Evolutionary conservation across 2,888 invertebrate genomes (phyloP).

Genomic region (Cantharis rufa): DNA sequence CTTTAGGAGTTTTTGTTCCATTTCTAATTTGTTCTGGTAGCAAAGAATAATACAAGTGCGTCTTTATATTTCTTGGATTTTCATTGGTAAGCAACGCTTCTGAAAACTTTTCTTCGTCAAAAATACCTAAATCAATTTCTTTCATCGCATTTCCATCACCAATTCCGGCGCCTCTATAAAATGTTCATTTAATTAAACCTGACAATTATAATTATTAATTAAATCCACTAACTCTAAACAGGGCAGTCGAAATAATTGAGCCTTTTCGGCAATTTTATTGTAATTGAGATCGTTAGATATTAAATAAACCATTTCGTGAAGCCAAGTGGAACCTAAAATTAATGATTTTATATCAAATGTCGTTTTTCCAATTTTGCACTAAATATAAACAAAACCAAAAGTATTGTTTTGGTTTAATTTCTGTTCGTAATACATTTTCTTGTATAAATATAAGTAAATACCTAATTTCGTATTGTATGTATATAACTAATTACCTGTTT

Average conservation of each 20-base stretch:
- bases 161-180: neutral
- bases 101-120: neutral
- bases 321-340: constrained; percentile 72
- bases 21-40: constrained; percentile 58
- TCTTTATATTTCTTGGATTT: constrained; percentile 62
- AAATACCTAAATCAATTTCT: too few species aligned
- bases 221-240: constrained; percentile 64
- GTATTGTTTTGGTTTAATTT: too few species aligned
- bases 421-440: too few species aligned
- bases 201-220: neutral
- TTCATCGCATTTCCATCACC: neutral
- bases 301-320: constrained; percentile 76
- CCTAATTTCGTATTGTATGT: too few species aligned
- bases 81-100: neutral
- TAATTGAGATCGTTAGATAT: constrained; percentile 67
- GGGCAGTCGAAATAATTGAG: constrained; percentile 66
- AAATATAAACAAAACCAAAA: too few species aligned
- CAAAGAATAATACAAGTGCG: constrained; percentile 65
- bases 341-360: too few species aligned
- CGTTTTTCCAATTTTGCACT: too few species aligned
- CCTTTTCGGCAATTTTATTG: constrained; percentile 58
- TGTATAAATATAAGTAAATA: too few species aligned
- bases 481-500: constrained; percentile 54
- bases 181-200: neutral
- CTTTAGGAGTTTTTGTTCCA: constrained; percentile 50